Conservation (phyloP, 2,888 invertebrate genomes). For the Rambutsinella grinnellia region DNA sequence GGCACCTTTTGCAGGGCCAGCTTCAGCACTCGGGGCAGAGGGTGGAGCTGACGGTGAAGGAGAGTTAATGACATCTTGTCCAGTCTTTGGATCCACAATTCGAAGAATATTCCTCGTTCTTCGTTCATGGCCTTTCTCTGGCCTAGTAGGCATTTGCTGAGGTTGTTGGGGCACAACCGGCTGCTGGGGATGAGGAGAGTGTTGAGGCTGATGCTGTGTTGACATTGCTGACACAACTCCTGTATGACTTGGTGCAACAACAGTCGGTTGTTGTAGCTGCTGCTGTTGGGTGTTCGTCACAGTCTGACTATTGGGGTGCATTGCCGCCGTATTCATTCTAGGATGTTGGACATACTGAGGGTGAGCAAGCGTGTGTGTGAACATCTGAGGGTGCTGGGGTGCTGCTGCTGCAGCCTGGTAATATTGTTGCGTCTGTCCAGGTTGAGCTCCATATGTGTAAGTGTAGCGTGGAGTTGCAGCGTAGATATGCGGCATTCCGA, state of each 20-base stretch:
- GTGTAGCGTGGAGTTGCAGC: conserved; percentile 16
- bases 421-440: conserved; percentile 12
- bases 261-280: conserved; percentile 50
- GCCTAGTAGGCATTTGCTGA: conserved; percentile 30
- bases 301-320: conserved; percentile 33
- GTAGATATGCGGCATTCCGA: conserved; percentile 7
- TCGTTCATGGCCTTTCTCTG: conserved; percentile 67
- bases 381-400: conserved; percentile 39
- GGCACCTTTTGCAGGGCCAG: conserved; percentile 38
- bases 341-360: conserved; percentile 36
- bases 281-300: conserved; percentile 52
- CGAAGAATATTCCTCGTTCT: conserved; percentile 69
- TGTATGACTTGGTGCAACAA: conserved; percentile 32
- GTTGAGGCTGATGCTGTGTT: conserved; percentile 47
- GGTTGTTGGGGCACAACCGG: conserved; percentile 43
- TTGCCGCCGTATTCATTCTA: conserved; percentile 34
- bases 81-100: conserved; percentile 72
- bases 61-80: conserved; percentile 30
- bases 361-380: conserved; percentile 17
- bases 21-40: conserved; percentile 20
- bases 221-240: conserved; percentile 37
- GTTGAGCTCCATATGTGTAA: conserved; percentile 3
- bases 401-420: conserved; percentile 14
- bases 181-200: conserved; percentile 51
- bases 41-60: conserved; percentile 21